A percentile compares a stretch with the other conserved stretches of the same genome.
Conservation (phyloP, 2,888 invertebrate species). For the Cryptocheilus praepositus region DNA sequence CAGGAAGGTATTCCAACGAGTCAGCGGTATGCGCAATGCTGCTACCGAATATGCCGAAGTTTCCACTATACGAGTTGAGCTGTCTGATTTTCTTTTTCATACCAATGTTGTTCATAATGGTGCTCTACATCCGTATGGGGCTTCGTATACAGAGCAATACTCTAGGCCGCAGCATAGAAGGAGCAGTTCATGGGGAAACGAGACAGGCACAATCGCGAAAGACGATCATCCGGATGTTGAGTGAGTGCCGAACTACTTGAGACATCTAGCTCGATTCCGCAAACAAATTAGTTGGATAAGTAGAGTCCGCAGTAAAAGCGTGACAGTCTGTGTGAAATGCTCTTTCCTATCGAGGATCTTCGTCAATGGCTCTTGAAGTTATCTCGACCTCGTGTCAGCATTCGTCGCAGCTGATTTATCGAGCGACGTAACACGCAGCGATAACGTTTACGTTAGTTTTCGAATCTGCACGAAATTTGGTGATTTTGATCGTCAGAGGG, state of each 20-base stretch:
- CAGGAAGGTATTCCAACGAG: constrained; percentile 77
- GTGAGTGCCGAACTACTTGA: constrained; percentile 75
- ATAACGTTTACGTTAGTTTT: too few relatives aligned
- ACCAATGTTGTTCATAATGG: constrained; percentile 83
- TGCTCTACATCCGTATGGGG: constrained; percentile 88
- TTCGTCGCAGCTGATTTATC: too few relatives aligned
- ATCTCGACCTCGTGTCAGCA: too few relatives aligned
- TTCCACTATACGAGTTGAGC: constrained; percentile 87
- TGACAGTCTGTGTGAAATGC: too few relatives aligned
- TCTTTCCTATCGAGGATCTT: too few relatives aligned
- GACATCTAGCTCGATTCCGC: neutral
- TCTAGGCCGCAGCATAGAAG: constrained; percentile 75
- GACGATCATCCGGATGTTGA: constrained; percentile 87
- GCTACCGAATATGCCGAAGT: constrained; percentile 75
- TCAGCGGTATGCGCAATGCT: constrained; percentile 88
- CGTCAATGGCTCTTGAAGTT: too few relatives aligned
- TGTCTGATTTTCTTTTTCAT: constrained; percentile 88
- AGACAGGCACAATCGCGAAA: constrained; percentile 83
- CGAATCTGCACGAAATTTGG: too few relatives aligned
- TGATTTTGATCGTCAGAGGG: too few relatives aligned
- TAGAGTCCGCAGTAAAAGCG: too few relatives aligned
- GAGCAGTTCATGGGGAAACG: constrained; percentile 84
- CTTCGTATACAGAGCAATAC: constrained; percentile 77
- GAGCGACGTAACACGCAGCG: too few relatives aligned
- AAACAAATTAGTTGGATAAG: neutral